A percentile compares a stretch with the other conserved stretches of the same genome.
Evolutionary conservation across 1,140 invertebrate genomes (phyloP).

Genomic region (Scaptodrosophila lebanonensis): DNA sequence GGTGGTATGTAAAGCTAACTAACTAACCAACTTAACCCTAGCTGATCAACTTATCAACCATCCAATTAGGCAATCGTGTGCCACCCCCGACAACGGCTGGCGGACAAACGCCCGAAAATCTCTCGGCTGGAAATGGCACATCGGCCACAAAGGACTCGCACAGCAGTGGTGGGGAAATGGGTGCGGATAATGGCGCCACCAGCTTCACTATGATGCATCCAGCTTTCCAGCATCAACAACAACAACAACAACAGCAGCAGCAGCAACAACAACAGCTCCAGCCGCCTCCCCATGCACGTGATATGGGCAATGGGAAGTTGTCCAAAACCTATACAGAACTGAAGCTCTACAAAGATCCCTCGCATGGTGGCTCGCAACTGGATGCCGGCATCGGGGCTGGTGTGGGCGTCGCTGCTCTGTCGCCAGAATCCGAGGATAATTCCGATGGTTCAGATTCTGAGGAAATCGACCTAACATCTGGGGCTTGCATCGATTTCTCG

Average conservation of each 20-base stretch:
- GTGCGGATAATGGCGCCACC: constrained; percentile 14
- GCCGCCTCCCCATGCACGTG: not conserved
- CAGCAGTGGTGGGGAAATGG: constrained; percentile 9
- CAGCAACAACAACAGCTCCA: constrained; percentile 18
- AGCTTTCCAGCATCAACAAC: constrained; percentile 64
- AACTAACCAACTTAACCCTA: not conserved
- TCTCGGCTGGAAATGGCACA: constrained; percentile 21
- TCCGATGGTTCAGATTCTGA: constrained; percentile 75
- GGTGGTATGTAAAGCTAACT: constrained; percentile 9
- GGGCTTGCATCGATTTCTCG: constrained; percentile 76
- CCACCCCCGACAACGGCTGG: not conserved
- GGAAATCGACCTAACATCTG: constrained; percentile 75
- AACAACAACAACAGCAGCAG: constrained; percentile 38
- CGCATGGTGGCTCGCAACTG: constrained; percentile 26
- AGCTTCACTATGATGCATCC: constrained; percentile 76
- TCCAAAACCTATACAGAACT: constrained; percentile 74
- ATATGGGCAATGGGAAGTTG: constrained; percentile 47
- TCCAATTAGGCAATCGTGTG: constrained; percentile 17
- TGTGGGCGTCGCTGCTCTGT: constrained; percentile 41
- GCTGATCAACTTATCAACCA: not conserved
- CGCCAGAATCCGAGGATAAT: constrained; percentile 51
- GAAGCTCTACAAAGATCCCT: constrained; percentile 71
- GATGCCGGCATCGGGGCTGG: constrained; percentile 46
- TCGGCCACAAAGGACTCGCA: constrained; percentile 37
- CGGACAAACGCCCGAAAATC: constrained; percentile 60